Percentiles rank a stretch among this genome's conserved stretches.
Evolutionary conservation across 2,888 invertebrate genomes (phyloP).

Genomic region (Watsonalla cultraria): DNA sequence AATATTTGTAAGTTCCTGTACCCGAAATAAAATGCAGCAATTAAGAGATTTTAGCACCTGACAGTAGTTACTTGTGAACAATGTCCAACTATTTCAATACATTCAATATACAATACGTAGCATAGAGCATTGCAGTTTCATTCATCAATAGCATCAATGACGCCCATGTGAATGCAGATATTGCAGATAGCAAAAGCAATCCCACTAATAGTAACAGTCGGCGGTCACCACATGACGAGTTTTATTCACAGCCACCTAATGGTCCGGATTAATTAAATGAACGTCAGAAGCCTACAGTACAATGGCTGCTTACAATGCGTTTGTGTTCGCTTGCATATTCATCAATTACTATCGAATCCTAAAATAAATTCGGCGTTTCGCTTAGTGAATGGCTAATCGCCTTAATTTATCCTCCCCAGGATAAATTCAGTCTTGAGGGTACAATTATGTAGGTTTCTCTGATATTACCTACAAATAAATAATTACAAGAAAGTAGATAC

Average conservation of each 20-base stretch:
- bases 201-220: constrained; percentile 31
- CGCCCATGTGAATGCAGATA: constrained; percentile 15
- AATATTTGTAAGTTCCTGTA: no score
- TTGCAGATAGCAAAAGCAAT: constrained; percentile 21
- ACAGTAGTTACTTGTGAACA: no score
- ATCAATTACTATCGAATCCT: constrained; percentile 18
- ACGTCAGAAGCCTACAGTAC: constrained; percentile 30
- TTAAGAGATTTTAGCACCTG: no score
- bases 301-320: constrained; percentile 10
- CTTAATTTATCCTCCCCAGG: neutral
- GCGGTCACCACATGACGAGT: constrained; percentile 40
- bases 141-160: neutral
- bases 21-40: no score
- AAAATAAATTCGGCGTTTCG: neutral
- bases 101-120: no score
- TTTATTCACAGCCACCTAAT: constrained; percentile 55
- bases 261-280: constrained; percentile 58
- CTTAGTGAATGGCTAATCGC: neutral
- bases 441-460: neutral
- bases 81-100: no score
- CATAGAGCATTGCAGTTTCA: neutral
- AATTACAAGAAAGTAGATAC: no score
- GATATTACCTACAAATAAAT: neutral
- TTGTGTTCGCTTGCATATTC: constrained; percentile 27
- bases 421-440: neutral